These are phyloP conservation scores for Nymphalis urticae DNA, from an alignment of 2,888 invertebrate genomes.

Conservation along the genomic window DNA sequence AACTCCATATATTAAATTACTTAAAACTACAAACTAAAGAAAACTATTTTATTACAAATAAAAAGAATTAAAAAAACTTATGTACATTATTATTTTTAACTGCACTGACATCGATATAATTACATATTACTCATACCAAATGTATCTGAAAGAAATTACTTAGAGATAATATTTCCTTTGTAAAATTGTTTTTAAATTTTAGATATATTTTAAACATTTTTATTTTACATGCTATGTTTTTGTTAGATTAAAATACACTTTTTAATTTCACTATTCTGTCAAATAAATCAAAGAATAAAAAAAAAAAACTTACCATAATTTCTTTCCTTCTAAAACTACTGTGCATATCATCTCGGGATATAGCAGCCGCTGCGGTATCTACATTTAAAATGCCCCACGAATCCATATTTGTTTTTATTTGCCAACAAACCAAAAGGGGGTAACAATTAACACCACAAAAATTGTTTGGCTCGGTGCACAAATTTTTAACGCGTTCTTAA, in stretches of 20 bases:
- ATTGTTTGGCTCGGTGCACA: conserved; percentile 39
- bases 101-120: too few relatives aligned
- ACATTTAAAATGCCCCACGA: conserved; percentile 87
- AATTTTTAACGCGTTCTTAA: conserved; percentile 39
- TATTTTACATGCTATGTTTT: not conserved
- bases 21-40: too few relatives aligned
- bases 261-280: not conserved
- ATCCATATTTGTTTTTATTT: conserved; percentile 79
- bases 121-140: too few relatives aligned
- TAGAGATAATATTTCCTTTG: too few relatives aligned
- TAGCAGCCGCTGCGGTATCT: conserved; percentile 84
- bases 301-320: conserved; percentile 54
- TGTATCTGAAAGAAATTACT: too few relatives aligned
- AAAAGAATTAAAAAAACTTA: too few relatives aligned
- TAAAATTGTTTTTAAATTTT: too few relatives aligned
- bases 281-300: not conserved
- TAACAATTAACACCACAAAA: conserved; percentile 38
- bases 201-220: too few relatives aligned
- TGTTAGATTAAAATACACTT: not conserved
- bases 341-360: conserved; percentile 85
- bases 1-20: too few relatives aligned
- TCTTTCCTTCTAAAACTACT: conserved; percentile 78
- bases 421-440: conserved; percentile 45
- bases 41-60: too few relatives aligned
- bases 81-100: too few relatives aligned